phyloP scores from a whole-genome alignment of 2,888 invertebrate species.

The Trichacis sp. region DNA sequence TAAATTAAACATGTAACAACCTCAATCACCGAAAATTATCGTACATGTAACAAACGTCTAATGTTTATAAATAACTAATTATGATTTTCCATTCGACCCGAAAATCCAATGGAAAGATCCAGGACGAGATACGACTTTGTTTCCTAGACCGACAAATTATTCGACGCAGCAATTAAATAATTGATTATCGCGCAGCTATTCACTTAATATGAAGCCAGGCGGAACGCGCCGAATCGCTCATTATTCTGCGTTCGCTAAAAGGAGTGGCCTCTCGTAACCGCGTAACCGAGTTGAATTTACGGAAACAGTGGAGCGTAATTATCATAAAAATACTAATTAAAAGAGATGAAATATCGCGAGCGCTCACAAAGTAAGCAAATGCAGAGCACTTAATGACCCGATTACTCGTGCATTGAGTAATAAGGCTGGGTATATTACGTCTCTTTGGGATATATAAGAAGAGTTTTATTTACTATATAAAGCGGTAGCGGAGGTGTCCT shows the following conservation, averaged over 20 bases:
- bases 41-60: too few species aligned
- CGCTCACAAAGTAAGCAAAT: not conserved
- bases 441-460: conserved; percentile 9
- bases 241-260: not conserved
- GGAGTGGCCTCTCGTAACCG: not conserved
- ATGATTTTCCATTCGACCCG: too few species aligned
- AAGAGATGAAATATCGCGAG: not conserved
- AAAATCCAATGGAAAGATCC: not conserved
- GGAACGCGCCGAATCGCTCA: not conserved
- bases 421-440: conserved; percentile 3
- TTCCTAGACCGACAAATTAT: conserved; percentile 34
- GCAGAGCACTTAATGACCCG: not conserved
- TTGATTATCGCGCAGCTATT: conserved; percentile 26
- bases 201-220: not conserved
- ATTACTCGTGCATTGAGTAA: not conserved
- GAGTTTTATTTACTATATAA: conserved; percentile 27
- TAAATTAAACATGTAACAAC: too few species aligned
- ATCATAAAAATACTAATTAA: not conserved
- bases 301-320: not conserved
- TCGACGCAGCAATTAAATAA: conserved; percentile 36
- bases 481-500: conserved; percentile 19
- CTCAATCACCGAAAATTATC: too few species aligned
- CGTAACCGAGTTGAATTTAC: not conserved
- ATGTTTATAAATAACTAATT: too few species aligned
- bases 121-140: not conserved